Conservation (phyloP, 2,797 vertebrate genomes). For the Enteromius mattozi region DNA sequence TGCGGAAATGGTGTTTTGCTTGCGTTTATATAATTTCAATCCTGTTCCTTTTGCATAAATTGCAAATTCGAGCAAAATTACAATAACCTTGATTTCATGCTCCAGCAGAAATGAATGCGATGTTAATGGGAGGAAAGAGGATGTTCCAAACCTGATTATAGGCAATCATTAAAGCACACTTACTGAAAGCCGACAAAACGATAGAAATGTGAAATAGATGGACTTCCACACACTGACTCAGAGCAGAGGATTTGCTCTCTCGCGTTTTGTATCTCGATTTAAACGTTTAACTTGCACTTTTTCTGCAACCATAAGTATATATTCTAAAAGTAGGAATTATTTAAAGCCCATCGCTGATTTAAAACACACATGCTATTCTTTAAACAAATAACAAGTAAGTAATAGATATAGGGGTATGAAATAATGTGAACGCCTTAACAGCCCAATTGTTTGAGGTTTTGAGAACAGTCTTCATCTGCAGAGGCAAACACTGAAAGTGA, state of each 20-base stretch:
- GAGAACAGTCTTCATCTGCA: background rate
- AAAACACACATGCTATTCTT: background rate
- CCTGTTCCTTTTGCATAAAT: background rate
- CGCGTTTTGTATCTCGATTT: background rate
- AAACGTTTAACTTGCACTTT: background rate
- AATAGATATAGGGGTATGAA: background rate
- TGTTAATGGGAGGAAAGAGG: slow-evolving; percentile 5
- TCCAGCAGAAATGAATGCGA: background rate
- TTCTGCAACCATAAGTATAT: background rate
- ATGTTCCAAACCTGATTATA: slow-evolving; percentile 2
- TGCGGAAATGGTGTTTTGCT: slow-evolving; percentile 10
- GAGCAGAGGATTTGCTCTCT: background rate
- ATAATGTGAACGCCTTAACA: background rate
- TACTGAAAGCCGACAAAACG: background rate
- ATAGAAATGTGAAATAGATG: background rate
- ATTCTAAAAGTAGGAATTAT: background rate
- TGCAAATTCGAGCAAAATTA: background rate
- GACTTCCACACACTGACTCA: background rate
- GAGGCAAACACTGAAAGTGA: background rate
- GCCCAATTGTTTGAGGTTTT: background rate
- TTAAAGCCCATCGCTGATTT: background rate
- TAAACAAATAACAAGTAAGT: background rate
- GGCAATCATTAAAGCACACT: background rate
- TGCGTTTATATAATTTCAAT: background rate
- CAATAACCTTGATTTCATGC: slow-evolving; percentile 18